Percentiles rank a stretch among this genome's conserved stretches.
phyloP scores from a whole-genome alignment of 2,797 vertebrate species.

The Nannoperca obscura region DNA sequence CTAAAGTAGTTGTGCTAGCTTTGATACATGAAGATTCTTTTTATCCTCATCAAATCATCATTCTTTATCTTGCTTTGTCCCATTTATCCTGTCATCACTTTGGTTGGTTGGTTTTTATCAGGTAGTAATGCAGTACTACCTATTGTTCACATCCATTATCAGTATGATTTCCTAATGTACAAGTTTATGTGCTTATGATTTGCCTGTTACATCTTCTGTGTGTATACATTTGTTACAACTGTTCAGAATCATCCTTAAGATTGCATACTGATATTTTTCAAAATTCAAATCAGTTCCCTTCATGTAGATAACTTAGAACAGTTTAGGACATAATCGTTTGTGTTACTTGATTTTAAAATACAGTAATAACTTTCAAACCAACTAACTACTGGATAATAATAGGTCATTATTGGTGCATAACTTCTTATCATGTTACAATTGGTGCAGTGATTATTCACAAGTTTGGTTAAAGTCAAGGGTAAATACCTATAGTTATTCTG shows the following conservation, averaged over 20 bases:
- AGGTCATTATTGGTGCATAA: not conserved
- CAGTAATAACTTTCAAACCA: not conserved
- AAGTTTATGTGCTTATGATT: slow-evolving; percentile 48
- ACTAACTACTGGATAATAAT: not conserved
- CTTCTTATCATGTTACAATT: not conserved
- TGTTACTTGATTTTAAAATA: not conserved
- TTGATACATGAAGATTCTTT: slow-evolving; percentile 50
- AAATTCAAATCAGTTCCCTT: not conserved
- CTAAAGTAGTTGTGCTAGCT: slow-evolving; percentile 18
- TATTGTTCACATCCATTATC: slow-evolving; percentile 52
- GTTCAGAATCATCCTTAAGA: slow-evolving; percentile 15
- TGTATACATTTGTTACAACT: slow-evolving; percentile 45
- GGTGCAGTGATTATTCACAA: slow-evolving; percentile 14
- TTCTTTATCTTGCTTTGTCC: slow-evolving; percentile 65
- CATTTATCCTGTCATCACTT: slow-evolving; percentile 51
- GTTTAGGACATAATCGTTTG: not conserved
- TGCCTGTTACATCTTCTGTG: slow-evolving; percentile 38
- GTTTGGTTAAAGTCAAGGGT: slow-evolving; percentile 8
- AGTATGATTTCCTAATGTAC: slow-evolving; percentile 30
- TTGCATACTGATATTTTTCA: not conserved
- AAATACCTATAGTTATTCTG: not conserved
- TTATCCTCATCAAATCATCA: slow-evolving; percentile 50
- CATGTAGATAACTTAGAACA: not conserved
- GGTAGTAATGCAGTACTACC: slow-evolving; percentile 39
- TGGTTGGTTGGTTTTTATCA: slow-evolving; percentile 25